Evolutionary conservation across 2,113 vertebrate species (phyloP).

Genomic region (Cottus gobio): DNA sequence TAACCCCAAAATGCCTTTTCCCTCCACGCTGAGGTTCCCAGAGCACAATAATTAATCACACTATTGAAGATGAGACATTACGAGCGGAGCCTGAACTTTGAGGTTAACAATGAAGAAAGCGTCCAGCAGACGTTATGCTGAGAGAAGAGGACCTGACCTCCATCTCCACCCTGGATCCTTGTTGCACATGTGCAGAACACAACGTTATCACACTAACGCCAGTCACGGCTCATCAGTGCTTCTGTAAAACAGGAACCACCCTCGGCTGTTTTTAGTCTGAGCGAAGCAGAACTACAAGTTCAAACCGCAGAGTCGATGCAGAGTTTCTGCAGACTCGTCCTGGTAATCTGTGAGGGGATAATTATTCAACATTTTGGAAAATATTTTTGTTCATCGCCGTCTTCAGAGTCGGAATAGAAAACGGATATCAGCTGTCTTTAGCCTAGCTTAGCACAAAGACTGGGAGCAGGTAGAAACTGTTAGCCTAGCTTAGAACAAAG

Average conservation of each 20-base stretch:
- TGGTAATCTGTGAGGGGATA: background rate
- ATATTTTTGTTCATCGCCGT: background rate
- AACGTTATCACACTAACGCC: slow-evolving; percentile 11
- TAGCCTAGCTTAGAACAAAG: too few relatives aligned
- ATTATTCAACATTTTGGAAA: background rate
- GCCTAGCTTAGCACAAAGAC: background rate
- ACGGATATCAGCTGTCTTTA: background rate
- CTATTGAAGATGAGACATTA: slow-evolving; percentile 40
- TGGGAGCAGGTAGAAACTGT: background rate
- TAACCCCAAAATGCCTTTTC: too few relatives aligned
- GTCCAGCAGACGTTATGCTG: too few relatives aligned
- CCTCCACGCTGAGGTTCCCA: slow-evolving; percentile 43
- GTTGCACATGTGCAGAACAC: slow-evolving; percentile 31
- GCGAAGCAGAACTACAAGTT: slow-evolving; percentile 25
- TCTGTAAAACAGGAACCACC: slow-evolving; percentile 14
- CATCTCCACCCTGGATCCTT: background rate
- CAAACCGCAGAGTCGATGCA: background rate
- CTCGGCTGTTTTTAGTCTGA: slow-evolving; percentile 30
- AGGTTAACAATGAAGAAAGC: background rate
- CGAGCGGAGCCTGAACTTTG: slow-evolving; percentile 10
- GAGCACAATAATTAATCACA: slow-evolving; percentile 20
- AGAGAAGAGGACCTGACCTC: too few relatives aligned
- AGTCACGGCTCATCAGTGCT: slow-evolving; percentile 39
- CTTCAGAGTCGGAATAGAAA: background rate
- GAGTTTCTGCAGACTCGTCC: too few relatives aligned